phyloP scores from a whole-genome alignment of 2,888 invertebrate genomes.

The Oscheius sp. region DNA sequence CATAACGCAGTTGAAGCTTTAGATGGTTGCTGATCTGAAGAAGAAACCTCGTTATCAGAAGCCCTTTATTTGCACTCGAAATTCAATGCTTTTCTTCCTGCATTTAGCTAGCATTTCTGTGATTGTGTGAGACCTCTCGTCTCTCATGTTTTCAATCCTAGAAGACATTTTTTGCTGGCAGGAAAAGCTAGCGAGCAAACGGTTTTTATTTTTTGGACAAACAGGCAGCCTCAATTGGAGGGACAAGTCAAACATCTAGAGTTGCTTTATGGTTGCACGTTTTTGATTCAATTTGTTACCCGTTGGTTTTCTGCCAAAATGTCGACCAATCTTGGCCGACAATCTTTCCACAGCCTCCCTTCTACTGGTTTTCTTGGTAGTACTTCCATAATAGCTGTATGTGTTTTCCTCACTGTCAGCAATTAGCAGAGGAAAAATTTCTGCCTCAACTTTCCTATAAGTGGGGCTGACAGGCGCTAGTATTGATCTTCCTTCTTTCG shows the following conservation, averaged over 20 bases:
- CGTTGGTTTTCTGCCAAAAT: background rate
- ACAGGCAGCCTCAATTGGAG: constrained; percentile 11
- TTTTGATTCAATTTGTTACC: background rate
- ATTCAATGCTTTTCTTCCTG: background rate
- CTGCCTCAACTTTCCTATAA: no score
- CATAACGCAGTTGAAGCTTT: constrained; percentile 6
- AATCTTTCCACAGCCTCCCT: background rate
- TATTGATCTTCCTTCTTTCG: background rate
- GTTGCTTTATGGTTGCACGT: background rate
- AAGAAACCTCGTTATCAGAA: constrained; percentile 10
- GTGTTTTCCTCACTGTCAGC: no score
- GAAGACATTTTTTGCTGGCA: background rate
- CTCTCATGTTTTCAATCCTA: background rate
- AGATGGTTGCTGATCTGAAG: background rate
- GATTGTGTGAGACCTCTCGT: background rate
- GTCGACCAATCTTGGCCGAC: background rate
- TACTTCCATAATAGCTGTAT: background rate
- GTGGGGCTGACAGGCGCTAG: no score
- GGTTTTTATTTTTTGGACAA: background rate
- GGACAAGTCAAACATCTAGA: constrained; percentile 13
- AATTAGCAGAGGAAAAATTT: no score
- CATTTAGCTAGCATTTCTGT: background rate
- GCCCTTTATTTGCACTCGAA: constrained; percentile 12
- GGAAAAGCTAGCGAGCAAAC: constrained; percentile 16
- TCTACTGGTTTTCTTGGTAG: background rate